phyloP scores from a whole-genome alignment of 2,113 vertebrate species.

The Ochotona curzoniae region DNA sequence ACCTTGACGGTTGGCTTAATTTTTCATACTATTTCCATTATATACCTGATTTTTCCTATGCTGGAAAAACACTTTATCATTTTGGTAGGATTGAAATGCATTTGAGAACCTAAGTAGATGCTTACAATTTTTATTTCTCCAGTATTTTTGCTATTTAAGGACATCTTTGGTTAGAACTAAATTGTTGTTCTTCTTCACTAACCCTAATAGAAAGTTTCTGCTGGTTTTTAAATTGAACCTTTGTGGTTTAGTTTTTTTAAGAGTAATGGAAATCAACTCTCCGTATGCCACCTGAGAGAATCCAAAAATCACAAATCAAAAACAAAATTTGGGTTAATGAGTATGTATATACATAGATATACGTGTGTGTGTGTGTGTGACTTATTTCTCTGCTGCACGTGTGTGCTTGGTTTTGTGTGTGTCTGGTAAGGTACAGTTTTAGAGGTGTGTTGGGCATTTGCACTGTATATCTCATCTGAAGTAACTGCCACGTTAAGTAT shows the following conservation, averaged over 20 bases:
- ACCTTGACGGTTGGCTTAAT: background rate
- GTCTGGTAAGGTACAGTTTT: background rate
- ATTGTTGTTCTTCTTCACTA: background rate
- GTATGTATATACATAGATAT: no score
- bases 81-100: background rate
- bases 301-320: background rate
- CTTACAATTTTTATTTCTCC: background rate
- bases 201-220: slow-evolving; percentile 22
- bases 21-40: background rate
- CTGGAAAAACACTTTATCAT: background rate
- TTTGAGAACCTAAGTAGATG: background rate
- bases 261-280: background rate
- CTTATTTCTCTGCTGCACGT: background rate
- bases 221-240: background rate
- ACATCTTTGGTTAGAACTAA: background rate
- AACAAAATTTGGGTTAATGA: background rate
- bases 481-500: background rate
- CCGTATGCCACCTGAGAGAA: background rate
- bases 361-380: background rate
- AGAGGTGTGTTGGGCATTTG: background rate
- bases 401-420: no score
- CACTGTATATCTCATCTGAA: background rate
- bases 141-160: background rate
- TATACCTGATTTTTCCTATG: background rate
- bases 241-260: background rate